phyloP scores from a whole-genome alignment of 2,888 invertebrate species.

The Dichetophora obliterata region DNA sequence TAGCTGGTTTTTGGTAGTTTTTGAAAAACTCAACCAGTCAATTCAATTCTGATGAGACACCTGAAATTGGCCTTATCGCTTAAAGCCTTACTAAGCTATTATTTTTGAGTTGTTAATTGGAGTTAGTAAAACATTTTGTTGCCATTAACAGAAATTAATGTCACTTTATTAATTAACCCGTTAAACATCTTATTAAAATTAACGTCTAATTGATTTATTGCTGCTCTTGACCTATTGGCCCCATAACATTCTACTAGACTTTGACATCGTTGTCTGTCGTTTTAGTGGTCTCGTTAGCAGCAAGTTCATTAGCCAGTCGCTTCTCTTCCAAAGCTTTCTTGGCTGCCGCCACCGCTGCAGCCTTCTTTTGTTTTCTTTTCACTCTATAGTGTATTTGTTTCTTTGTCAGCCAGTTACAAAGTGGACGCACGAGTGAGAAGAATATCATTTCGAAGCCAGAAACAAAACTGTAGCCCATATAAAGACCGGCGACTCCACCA shows the following conservation, averaged over 20 bases:
- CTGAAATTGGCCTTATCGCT: not conserved
- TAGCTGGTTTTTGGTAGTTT: not conserved
- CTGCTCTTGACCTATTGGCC: not conserved
- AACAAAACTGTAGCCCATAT: slow-evolving; percentile 79
- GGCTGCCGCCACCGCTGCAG: slow-evolving; percentile 37
- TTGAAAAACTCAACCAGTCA: not conserved
- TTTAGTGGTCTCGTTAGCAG: not conserved
- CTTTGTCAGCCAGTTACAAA: slow-evolving; percentile 60
- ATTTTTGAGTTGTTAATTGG: not conserved
- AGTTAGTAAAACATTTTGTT: not conserved
- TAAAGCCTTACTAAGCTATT: too few relatives aligned
- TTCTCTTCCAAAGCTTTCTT: slow-evolving; percentile 14
- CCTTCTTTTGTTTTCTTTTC: slow-evolving; percentile 45
- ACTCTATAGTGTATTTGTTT: slow-evolving; percentile 56
- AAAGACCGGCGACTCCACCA: slow-evolving; percentile 78
- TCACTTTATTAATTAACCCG: slow-evolving; percentile 2
- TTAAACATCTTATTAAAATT: slow-evolving; percentile 10
- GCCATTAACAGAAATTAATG: slow-evolving; percentile 2
- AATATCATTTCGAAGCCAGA: slow-evolving; percentile 76
- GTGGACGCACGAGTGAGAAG: slow-evolving; percentile 62
- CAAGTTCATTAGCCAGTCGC: not conserved
- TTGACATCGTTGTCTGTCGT: not conserved
- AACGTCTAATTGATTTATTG: slow-evolving; percentile 16
- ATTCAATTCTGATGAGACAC: not conserved
- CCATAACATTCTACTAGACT: not conserved